Conservation (phyloP, 2,113 vertebrate genomes). For the Barnardius zonarius region DNA sequence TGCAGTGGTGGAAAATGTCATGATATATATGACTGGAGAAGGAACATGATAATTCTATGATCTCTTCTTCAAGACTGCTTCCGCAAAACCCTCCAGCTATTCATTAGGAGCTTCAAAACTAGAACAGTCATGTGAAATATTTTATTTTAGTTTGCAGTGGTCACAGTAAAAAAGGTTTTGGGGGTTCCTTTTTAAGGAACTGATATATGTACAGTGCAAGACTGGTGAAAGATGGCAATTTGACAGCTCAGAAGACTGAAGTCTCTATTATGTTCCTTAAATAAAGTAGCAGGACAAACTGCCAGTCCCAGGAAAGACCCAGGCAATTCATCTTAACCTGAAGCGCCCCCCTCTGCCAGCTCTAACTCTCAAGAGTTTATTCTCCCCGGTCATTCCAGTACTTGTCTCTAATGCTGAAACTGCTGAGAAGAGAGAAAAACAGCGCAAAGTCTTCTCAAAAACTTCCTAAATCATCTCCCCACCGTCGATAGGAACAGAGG, state of each 20-base stretch:
- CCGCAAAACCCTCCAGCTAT: slow-evolving; percentile 19
- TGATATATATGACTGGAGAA: not conserved
- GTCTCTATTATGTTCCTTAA: not conserved
- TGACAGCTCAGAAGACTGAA: slow-evolving; percentile 2
- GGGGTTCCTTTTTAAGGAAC: slow-evolving; percentile 6
- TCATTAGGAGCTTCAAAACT: not conserved
- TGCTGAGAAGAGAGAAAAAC: not conserved
- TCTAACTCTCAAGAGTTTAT: not conserved
- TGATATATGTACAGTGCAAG: not conserved
- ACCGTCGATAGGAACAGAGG: not conserved
- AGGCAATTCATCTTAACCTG: not conserved
- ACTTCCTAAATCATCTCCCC: not conserved
- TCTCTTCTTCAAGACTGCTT: not conserved
- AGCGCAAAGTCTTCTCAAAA: not conserved
- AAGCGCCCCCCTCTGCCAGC: slow-evolving; percentile 39
- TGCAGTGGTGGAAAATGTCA: not conserved
- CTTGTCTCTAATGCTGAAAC: not conserved
- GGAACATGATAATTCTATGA: slow-evolving; percentile 19
- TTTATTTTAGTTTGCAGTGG: slow-evolving; percentile 1
- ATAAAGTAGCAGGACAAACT: not conserved
- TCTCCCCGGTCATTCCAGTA: not conserved
- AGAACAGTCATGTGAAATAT: not conserved
- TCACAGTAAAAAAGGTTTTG: not conserved
- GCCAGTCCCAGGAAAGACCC: not conserved
- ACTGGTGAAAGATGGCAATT: not conserved